Conservation (phyloP, 1,140 invertebrate species). For the Brachionus paranguensis region DNA sequence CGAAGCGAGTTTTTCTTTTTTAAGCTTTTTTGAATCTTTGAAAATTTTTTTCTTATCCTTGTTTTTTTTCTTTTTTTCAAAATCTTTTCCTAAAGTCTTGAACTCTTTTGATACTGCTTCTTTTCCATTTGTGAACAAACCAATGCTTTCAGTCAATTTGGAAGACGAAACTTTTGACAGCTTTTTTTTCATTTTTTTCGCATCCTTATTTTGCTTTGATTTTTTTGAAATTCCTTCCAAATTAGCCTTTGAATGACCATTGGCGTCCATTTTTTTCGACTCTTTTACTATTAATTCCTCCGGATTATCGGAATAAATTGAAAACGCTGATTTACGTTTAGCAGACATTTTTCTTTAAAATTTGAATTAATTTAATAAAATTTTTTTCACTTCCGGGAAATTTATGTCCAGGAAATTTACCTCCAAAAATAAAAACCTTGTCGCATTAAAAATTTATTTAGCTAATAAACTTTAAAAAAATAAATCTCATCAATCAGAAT, state of each 20-base stretch:
- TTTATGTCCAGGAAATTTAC: neutral
- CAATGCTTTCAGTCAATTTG: slow-evolving; percentile 3
- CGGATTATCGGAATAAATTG: slow-evolving; percentile 6
- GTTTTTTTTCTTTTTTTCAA: neutral
- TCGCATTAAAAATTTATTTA: slow-evolving; percentile 14
- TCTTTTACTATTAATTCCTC: neutral
- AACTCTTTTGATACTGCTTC: neutral
- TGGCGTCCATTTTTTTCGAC: neutral
- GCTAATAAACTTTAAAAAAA: neutral
- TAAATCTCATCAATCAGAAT: neutral
- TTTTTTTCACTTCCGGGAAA: neutral
- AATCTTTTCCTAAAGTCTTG: neutral
- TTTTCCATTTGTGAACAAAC: neutral
- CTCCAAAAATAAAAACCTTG: neutral
- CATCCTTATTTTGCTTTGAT: neutral
- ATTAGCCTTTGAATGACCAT: neutral
- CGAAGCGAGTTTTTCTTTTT: neutral
- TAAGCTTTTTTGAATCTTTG: neutral
- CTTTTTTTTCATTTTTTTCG: neutral
- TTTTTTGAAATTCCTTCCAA: neutral
- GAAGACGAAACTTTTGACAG: neutral
- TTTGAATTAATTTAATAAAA: neutral
- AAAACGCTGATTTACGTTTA: slow-evolving; percentile 35
- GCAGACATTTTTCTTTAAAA: neutral
- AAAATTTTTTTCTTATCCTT: neutral